A percentile compares a stretch with the other conserved stretches of the same genome.
phyloP scores from a whole-genome alignment of 1,140 invertebrate species.

The Xylocopa sonorina region DNA sequence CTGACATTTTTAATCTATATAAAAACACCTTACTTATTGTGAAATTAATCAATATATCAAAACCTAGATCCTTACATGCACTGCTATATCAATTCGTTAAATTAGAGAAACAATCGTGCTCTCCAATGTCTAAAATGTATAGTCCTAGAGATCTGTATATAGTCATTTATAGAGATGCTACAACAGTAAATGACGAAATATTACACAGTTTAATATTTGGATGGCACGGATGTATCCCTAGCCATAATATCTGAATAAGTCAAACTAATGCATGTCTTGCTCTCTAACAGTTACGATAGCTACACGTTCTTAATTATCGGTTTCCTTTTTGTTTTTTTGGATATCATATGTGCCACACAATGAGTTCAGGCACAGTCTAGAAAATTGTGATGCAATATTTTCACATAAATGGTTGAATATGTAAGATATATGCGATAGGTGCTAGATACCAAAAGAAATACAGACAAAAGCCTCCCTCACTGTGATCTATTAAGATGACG shows the following conservation, averaged over 20 bases:
- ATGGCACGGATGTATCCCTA: slow-evolving; percentile 54
- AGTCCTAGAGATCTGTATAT: slow-evolving; percentile 41
- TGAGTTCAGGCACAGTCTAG: slow-evolving; percentile 53
- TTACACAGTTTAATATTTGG: slow-evolving; percentile 37
- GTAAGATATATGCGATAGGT: slow-evolving; percentile 68
- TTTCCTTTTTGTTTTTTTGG: slow-evolving; percentile 14
- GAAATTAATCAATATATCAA: slow-evolving; percentile 46
- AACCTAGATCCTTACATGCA: slow-evolving; percentile 64
- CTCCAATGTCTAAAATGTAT: slow-evolving; percentile 42
- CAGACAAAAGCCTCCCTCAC: slow-evolving; percentile 74
- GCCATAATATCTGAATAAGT: slow-evolving; percentile 24
- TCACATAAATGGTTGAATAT: slow-evolving; percentile 60
- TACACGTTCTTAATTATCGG: slow-evolving; percentile 31
- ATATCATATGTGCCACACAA: slow-evolving; percentile 42
- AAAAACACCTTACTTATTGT: slow-evolving; percentile 46
- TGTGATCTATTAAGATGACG: slow-evolving; percentile 76
- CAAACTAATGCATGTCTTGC: slow-evolving; percentile 14
- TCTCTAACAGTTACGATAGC: slow-evolving; percentile 14
- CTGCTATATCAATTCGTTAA: slow-evolving; percentile 27
- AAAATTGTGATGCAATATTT: slow-evolving; percentile 53
- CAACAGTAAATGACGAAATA: slow-evolving; percentile 27
- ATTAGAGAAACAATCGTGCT: slow-evolving; percentile 53
- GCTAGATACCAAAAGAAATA: slow-evolving; percentile 73
- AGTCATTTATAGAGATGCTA: slow-evolving; percentile 19
- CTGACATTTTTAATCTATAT: slow-evolving; percentile 51